A percentile compares a stretch with the other conserved stretches of the same genome.
phyloP scores from a whole-genome alignment of 2,113 vertebrate species.

The Eulemur macaco region DNA sequence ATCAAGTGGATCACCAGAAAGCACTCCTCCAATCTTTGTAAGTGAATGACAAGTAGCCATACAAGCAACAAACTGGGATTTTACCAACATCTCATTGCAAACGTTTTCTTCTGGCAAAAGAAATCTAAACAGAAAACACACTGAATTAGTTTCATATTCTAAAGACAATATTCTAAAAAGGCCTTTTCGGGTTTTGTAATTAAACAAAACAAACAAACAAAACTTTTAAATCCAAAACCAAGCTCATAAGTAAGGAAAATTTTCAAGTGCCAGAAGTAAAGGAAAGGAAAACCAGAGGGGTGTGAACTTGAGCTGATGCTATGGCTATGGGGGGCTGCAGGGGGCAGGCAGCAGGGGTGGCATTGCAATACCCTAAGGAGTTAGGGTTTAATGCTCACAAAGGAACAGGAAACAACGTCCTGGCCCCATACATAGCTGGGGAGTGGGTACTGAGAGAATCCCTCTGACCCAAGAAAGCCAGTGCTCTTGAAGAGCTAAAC shows the following conservation, averaged over 20 bases:
- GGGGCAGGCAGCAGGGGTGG: too few species aligned
- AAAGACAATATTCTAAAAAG: background rate
- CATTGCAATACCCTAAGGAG: background rate
- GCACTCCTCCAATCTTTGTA: constrained; percentile 96
- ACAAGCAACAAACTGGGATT: constrained; percentile 95
- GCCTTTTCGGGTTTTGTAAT: background rate
- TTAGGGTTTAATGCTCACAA: background rate
- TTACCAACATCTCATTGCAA: constrained; percentile 92
- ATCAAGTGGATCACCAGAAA: constrained; percentile 97
- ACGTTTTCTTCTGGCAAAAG: constrained; percentile 91
- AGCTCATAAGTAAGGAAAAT: background rate
- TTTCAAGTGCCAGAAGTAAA: background rate
- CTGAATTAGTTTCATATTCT: constrained; percentile 32
- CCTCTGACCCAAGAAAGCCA: background rate
- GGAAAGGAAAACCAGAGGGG: background rate
- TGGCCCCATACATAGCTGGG: background rate
- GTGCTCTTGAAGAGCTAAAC: background rate
- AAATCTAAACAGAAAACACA: constrained; percentile 86
- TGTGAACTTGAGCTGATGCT: background rate
- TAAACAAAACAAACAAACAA: background rate
- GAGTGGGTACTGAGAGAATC: background rate
- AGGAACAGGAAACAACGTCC: background rate
- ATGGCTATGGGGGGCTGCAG: background rate
- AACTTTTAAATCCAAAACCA: background rate
- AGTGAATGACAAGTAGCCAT: constrained; percentile 99